phyloP scores from a whole-genome alignment of 1,140 invertebrate species.

The Leptoteleia sp. region DNA sequence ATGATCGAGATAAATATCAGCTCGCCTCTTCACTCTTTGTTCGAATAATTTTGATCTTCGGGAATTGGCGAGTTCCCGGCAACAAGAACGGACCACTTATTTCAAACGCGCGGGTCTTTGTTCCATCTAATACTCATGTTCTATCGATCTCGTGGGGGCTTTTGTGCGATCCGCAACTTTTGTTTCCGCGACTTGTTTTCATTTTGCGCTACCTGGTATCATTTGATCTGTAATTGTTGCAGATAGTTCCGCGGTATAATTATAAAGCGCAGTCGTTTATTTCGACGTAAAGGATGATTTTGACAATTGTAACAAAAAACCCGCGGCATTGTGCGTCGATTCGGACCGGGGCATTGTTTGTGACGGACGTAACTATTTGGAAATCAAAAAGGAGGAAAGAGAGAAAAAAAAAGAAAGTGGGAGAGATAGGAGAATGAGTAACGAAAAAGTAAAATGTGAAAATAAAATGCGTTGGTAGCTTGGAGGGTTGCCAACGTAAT shows the following conservation, averaged over 20 bases:
- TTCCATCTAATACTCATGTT: slow-evolving; percentile 49
- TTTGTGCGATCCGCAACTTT: slow-evolving; percentile 45
- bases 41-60: slow-evolving; percentile 38
- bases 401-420: too few relatives aligned
- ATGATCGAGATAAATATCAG: neutral
- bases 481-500: too few relatives aligned
- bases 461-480: too few relatives aligned
- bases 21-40: neutral
- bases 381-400: too few relatives aligned
- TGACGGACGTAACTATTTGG: too few relatives aligned
- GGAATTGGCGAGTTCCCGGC: slow-evolving; percentile 34
- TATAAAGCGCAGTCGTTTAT: slow-evolving; percentile 21
- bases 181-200: slow-evolving; percentile 40
- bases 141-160: slow-evolving; percentile 39
- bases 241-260: slow-evolving; percentile 16
- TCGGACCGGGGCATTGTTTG: neutral
- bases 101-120: slow-evolving; percentile 30
- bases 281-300: slow-evolving; percentile 25
- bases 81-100: slow-evolving; percentile 38
- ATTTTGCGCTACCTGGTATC: slow-evolving; percentile 23
- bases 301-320: slow-evolving; percentile 31
- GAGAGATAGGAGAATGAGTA: too few relatives aligned
- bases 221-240: slow-evolving; percentile 42
- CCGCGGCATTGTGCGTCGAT: too few relatives aligned
- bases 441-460: too few relatives aligned